Evolutionary conservation across 2,888 invertebrate genomes (phyloP), one percentile per base, ranked within the genome.

Genomic region (Volucella inflata): DNA sequence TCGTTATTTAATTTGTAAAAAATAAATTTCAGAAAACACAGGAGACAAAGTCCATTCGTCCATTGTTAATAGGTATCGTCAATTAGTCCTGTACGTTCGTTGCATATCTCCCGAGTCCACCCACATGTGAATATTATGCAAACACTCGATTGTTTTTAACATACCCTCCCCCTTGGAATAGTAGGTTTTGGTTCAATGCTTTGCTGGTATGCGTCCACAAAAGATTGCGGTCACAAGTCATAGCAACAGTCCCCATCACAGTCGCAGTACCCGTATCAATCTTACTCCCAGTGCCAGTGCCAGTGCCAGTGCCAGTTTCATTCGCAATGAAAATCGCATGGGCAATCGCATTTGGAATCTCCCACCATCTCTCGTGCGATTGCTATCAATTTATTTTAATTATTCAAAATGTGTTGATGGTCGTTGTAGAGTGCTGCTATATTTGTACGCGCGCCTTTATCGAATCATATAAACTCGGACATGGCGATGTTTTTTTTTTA

Each of bases 381-480:
- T 36, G 64, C 79, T 75, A 70, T 70, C 68, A 84, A 84, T 84
- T 79, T 75, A 79, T 84, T 84, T 84, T 84, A 74, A 84, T 84
- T 84, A 84, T 84, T 79, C 74, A 79, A 65, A 75, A 79, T 79
- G 74, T 79, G 79, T 75, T 53, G 74, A 68, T 46, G 64, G 30
- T 44, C 48, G 64, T 17, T 75, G 12, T 50, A 62, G 30, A 30
- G 30, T 6, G 67, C 30, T 44, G 62, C 40, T 44, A 12, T 14
- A 21, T 46, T 17, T 11, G 21, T 62, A 17, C 16, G 8, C 64
- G 64, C 65, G 71, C 74, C 68, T 79, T n/a, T 79, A 79, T 79
- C 74, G 78, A 74, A 68, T 64, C 64, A 59, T 44, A 74, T 83
- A 57, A 57, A 65, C 62, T 81, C 55, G 50, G 70, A 17, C 8